A percentile compares a stretch with the other conserved stretches of the same genome.
Evolutionary conservation across 2,888 invertebrate species (phyloP).

Genomic region (Scotopteryx bipunctaria): DNA sequence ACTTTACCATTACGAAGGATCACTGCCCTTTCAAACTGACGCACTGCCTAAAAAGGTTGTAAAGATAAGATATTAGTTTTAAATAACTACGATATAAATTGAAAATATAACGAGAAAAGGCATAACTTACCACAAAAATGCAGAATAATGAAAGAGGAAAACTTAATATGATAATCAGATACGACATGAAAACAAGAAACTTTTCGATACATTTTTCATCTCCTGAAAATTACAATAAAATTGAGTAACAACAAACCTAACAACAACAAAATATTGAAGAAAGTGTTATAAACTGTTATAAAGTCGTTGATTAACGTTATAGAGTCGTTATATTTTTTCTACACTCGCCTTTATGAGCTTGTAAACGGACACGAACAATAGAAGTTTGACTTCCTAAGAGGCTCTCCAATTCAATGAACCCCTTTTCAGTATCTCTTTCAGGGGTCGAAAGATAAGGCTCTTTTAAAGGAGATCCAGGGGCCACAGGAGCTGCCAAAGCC

Average conservation of each 20-base stretch:
- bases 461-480: background rate
- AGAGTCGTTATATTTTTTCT: background rate
- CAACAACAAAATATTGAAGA: too few relatives aligned
- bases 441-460: background rate
- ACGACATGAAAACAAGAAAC: constrained; percentile 46
- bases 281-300: too few relatives aligned
- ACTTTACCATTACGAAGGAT: constrained; percentile 92
- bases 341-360: background rate
- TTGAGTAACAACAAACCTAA: too few relatives aligned
- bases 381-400: constrained; percentile 4
- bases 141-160: constrained; percentile 57
- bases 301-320: too few relatives aligned
- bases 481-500: background rate
- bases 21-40: constrained; percentile 91
- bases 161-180: constrained; percentile 44
- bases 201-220: constrained; percentile 45
- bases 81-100: too few relatives aligned
- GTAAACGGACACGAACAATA: background rate
- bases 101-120: too few relatives aligned
- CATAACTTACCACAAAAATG: constrained; percentile 55
- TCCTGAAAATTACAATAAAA: constrained; percentile 42
- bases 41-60: constrained; percentile 86
- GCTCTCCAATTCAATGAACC: background rate
- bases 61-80: background rate
- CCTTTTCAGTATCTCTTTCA: constrained; percentile 1